Evolutionary conservation across 1,140 invertebrate species (phyloP), one percentile per base, ranked within the genome.

Genomic region (Nylanderia fulva): DNA sequence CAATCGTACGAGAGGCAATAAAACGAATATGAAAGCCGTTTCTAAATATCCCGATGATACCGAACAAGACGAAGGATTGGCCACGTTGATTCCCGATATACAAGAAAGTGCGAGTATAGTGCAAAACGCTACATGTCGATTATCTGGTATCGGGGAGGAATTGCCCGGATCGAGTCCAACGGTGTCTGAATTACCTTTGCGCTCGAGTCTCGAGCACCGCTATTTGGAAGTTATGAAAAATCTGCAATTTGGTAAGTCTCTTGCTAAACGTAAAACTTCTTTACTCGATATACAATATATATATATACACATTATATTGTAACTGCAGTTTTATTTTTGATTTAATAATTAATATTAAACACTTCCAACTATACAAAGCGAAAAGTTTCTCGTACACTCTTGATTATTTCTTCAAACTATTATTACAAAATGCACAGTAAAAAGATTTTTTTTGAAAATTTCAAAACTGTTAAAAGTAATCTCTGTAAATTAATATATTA

Each of bases 161-260:
- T 86, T 90, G 18, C 92, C 92, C 9, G 93, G 94, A 0, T 92
- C 92, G 0, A 94, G 93, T 80, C 91, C 91, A 0, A 89, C 90
- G 0, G 92, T 93, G 4, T 87, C 96, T 6, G 95, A 96, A 68
- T 91, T 95, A 63, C 95, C 95, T 0, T 69, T 96, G 0, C 93
- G 93, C 48, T 96, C 96, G 0, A 82, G 29, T 1, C 90, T 96
- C 24, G 96, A 97, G 68, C 96, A 98, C 91, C 95, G 97, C 39
- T 99, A 99, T 93, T 95, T 98, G 60, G 96, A 97, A 90, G 96
- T 98, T 72, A 98, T 99, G 98, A 97, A 98, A 90, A 96, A 96
- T 87, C 95, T 98, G 71, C 98, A 99, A 95, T 99, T 99, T 94
- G 97, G 97, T 98, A 93, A 95, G 96, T 33, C 1, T 7, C 9